Percentiles rank a stretch among this genome's conserved stretches.
Conservation (phyloP, 2,888 invertebrate genomes). For the Cataglyphis altisquamis region DNA sequence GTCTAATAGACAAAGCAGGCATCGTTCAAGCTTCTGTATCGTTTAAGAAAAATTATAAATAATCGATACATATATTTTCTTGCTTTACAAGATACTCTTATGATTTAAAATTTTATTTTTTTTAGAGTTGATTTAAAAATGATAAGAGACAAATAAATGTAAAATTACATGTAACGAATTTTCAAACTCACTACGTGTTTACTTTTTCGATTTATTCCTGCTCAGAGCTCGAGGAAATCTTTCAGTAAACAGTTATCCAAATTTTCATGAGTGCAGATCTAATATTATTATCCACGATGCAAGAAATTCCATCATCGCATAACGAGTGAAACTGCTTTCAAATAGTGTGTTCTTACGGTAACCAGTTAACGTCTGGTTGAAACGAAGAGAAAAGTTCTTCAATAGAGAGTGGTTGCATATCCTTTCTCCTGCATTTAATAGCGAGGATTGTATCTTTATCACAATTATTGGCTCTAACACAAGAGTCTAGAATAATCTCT, state of each 20-base stretch:
- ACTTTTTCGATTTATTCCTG: background rate
- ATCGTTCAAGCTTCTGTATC: background rate
- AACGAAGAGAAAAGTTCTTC: conserved; percentile 79
- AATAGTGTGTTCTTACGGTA: conserved; percentile 44
- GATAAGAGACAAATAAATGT: background rate
- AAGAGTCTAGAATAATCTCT: background rate
- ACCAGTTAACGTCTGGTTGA: conserved; percentile 62
- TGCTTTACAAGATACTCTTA: background rate
- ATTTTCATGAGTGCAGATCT: background rate
- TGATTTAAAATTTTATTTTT: background rate
- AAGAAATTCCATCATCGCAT: conserved; percentile 39
- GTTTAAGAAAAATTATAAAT: background rate
- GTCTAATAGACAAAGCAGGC: background rate
- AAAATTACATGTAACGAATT: background rate
- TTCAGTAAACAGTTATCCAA: background rate
- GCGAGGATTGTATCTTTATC: conserved; percentile 41
- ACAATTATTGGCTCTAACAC: conserved; percentile 54
- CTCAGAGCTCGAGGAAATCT: background rate
- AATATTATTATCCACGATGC: background rate
- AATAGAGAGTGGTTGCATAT: conserved; percentile 73
- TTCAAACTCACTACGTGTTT: background rate
- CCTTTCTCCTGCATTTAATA: conserved; percentile 69
- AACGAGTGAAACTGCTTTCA: conserved; percentile 67
- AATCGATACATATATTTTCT: background rate
- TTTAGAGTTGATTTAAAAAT: background rate